Percentiles rank a stretch among this genome's conserved stretches.
These are phyloP conservation scores for Cinara cedri DNA, from an alignment of 2,888 invertebrate species.

Conservation along the genomic window DNA sequence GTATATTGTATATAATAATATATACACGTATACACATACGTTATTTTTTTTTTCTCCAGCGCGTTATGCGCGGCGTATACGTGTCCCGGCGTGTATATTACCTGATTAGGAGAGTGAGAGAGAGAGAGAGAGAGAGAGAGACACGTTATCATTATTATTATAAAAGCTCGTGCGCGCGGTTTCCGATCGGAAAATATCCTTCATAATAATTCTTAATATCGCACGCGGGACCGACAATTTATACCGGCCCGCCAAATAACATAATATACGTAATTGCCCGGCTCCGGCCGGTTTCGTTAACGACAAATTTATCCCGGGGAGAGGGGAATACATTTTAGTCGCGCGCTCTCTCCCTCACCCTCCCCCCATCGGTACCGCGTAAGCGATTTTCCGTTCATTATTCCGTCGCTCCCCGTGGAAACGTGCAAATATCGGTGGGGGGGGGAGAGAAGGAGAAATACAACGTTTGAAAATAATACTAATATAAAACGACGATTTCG, in stretches of 20 bases:
- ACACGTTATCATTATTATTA: slow-evolving; percentile 28
- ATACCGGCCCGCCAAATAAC: neutral
- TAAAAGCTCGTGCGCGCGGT: slow-evolving; percentile 15
- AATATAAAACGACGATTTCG: too few species aligned
- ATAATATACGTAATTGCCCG: neutral
- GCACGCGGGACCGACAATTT: slow-evolving; percentile 45
- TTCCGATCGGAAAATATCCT: slow-evolving; percentile 42
- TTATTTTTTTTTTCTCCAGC: slow-evolving; percentile 35
- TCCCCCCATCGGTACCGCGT: too few species aligned
- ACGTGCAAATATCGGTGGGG: too few species aligned
- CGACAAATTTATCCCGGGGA: too few species aligned
- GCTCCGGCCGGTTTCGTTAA: neutral
- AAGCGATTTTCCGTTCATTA: too few species aligned
- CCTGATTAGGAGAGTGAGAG: slow-evolving; percentile 29
- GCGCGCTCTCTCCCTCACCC: too few species aligned
- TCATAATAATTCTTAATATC: slow-evolving; percentile 51
- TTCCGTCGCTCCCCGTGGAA: too few species aligned
- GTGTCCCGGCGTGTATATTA: slow-evolving; percentile 52
- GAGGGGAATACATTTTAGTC: too few species aligned
- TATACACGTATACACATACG: too few species aligned
- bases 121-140: neutral
- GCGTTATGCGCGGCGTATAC: slow-evolving; percentile 27
- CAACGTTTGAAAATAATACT: too few species aligned
- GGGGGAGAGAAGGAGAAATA: too few species aligned
- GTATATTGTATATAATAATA: too few species aligned